Evolutionary conservation across 2,888 invertebrate species (phyloP), one percentile per base, ranked within the genome.

Genomic region (Tuberolachnus salignus): DNA sequence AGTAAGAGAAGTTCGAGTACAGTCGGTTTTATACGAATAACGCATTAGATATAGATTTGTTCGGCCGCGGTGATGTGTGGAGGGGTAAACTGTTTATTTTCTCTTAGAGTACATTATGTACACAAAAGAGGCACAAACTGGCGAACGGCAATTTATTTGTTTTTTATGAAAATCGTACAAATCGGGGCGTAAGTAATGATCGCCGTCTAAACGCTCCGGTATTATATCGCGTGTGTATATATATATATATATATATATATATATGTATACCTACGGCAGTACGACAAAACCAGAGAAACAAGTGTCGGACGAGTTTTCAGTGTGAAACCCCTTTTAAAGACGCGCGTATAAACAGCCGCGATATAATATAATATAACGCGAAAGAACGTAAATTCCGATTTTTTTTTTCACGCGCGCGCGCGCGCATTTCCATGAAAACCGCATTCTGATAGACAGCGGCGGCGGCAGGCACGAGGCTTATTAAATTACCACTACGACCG

Each of bases 381-480:
- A 74, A 64, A 23, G 51, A 74, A 63, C 63, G 74, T 26, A 66
- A 66, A 75, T 66, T 66, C 55, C 66, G 14, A 66, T 59, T 71
- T 55, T 66, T 63, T 71, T 73, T 75, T 75, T 74, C 74, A 74
- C 74, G 23, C 74, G n/a, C n/a, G n/a, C n/a, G n/a, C 53, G n/a
- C 34, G 34, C 34, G 34, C 53, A 23, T 64, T 74, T 66, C 66
- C 66, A 66, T 34, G 74, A 26, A 75, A 19, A 66, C 66, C 74
- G 66, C 74, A 75, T 75, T 73, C 73, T 73, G 63, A 51, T 16
- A 14, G 49, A 63, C 72, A 34, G 57, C 46, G n/a, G n/a, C n/a
- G n/a, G n/a, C n/a, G n/a, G n/a, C n/a, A n/a, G n/a, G 16, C 51
- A 19, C 23, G 46, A 49, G 16, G 67, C 57, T 71, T 72, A 72